These are phyloP conservation scores for Plemyria rubiginata DNA, from an alignment of 2,888 invertebrate genomes.

Conservation along the genomic window DNA sequence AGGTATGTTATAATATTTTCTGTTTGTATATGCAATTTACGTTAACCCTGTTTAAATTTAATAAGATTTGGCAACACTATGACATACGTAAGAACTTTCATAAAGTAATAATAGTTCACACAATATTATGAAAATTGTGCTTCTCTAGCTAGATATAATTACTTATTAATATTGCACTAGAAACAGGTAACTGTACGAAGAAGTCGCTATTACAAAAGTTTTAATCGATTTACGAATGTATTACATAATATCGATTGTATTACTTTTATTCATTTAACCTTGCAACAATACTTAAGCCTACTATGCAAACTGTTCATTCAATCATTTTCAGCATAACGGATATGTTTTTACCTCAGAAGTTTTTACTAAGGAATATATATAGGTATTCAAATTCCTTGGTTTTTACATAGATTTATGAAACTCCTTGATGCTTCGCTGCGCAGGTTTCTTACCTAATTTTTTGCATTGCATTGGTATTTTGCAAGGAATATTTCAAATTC, in stretches of 20 bases:
- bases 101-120: neutral
- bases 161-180: constrained; percentile 42
- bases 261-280: neutral
- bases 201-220: neutral
- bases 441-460: too few species aligned
- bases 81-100: constrained; percentile 23
- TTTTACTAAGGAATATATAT: too few species aligned
- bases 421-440: too few species aligned
- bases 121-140: neutral
- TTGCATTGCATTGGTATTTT: too few species aligned
- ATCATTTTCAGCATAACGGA: neutral
- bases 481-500: too few species aligned
- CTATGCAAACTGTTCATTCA: neutral
- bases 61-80: constrained; percentile 60
- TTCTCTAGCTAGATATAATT: neutral
- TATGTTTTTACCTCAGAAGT: too few species aligned
- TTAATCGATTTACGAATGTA: neutral
- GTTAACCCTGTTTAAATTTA: constrained; percentile 55
- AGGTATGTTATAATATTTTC: neutral
- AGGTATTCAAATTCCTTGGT: too few species aligned
- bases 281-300: neutral
- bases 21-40: constrained; percentile 38
- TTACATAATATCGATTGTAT: too few species aligned
- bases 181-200: constrained; percentile 40
- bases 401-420: too few species aligned